Evolutionary conservation across 2,113 vertebrate genomes (phyloP), one percentile per base, ranked within the genome.

Genomic region (Hyla sarda): DNA sequence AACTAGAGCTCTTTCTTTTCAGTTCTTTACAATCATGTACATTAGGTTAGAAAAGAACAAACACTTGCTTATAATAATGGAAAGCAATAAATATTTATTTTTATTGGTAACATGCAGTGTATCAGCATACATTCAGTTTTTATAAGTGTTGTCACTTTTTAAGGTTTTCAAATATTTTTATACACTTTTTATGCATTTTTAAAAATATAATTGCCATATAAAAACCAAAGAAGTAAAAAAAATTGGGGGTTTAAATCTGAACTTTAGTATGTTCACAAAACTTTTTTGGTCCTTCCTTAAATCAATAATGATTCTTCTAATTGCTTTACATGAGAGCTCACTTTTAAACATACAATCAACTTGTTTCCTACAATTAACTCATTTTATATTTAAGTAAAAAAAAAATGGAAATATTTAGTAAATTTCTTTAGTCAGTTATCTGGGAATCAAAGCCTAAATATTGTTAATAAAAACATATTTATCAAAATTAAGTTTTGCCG

Each of bases 21-120:
- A 52, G 34, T 71, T 52, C 47, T 83, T 83, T 71, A 25, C 52
- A 34, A 56, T 83, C 50, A 37, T 83, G 48, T 54, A 54, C 21
- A 83, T 72, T 83, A 80, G 50, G 82, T 72, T 32, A 9, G 52
- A 28, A 58, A 84, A 47, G 58, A 65, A 81, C 78, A 81, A 62
- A 65, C 56, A 81, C 56, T 52, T 77, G 34, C 25, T 65, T 41
- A 32, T 84, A 10, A 84, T 84, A 47, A 78, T n/a, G 58, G 37
- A 78, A 67, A 41, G 76, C 47, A 65, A 67, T 62, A 71, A 54
- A 17, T 75, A 28, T 37, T 52, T 47, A 6, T 58, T 48, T 81
- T 79, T 37, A 45, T 54, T 28, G 17, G 3, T 50, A 19, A 14
- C 41, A 56, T 72, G 75, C 28, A 16, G 12, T 10, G n/a, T 81